Evolutionary conservation across 2,113 vertebrate genomes (phyloP).

Genomic region (Oncorhynchus tshawytscha): DNA sequence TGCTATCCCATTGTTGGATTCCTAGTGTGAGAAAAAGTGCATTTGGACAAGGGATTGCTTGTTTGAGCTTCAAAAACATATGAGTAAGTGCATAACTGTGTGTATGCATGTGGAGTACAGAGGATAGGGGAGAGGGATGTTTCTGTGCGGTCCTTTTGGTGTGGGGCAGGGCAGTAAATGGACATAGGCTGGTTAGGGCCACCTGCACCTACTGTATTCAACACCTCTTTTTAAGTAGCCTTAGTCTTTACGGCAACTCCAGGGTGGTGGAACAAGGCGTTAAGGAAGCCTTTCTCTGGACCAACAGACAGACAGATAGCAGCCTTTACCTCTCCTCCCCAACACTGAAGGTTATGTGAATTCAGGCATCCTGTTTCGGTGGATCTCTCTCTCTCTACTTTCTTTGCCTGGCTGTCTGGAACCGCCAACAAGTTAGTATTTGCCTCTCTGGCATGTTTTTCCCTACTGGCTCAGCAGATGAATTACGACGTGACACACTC

Average conservation of each 20-base stretch:
- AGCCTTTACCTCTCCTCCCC: conserved; percentile 21
- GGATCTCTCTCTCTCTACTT: not conserved
- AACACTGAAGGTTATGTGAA: conserved; percentile 22
- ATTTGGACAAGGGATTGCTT: conserved; percentile 59
- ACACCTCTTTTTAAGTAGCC: not conserved
- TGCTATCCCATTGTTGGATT: conserved; percentile 56
- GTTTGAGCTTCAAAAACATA: conserved; percentile 44
- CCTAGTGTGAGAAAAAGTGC: conserved; percentile 54
- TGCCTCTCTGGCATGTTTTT: conserved; percentile 63
- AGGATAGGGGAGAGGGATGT: not conserved
- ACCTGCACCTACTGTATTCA: not conserved
- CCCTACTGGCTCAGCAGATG: conserved; percentile 55
- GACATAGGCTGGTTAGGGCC: not conserved
- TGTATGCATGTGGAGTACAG: not conserved
- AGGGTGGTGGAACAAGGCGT: not conserved
- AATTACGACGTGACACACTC: conserved; percentile 66
- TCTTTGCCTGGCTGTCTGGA: conserved; percentile 15
- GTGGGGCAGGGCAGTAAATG: no score
- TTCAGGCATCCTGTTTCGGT: conserved; percentile 15
- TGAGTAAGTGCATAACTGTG: conserved; percentile 53
- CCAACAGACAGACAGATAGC: not conserved
- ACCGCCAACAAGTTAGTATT: conserved; percentile 55
- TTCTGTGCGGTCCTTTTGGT: no score
- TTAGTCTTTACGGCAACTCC: not conserved
- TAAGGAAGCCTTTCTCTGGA: not conserved